Base-by-base conservation (phyloP, 2,113 vertebrate genomes). In the Chionis minor region DNA sequence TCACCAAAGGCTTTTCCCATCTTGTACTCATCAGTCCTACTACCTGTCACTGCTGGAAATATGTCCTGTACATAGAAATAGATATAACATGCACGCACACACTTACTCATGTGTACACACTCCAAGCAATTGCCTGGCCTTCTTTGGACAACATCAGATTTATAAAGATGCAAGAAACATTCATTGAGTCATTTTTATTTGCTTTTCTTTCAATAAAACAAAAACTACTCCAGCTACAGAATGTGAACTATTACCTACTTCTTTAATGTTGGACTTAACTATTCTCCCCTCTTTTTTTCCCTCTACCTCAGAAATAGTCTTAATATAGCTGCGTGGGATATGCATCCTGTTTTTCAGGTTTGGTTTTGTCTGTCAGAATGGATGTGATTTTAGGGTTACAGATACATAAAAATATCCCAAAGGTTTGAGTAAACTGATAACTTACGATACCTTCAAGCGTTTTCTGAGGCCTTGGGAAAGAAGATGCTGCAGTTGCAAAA, bases 11-110 rank as follows among this genome's bases (percentile, higher is more conserved):
- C 82, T 96, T 93, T 92, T 92, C 73, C 69, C 82, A 89, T 93
- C 79, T 93, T 97, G 72, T 88, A 78, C 82, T 91, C 91, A 96
- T 96, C 94, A 96, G 80, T 97, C 96, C 87, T 95, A 85, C 81
- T 90, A 95, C 84, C 71, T 91, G 80, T 78, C 13, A 4, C 54
- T 77, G 52, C 81, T 90, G 44, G 67, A 88, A 97, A 95, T 91
- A 85, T 42, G 20, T 51, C 45, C 63, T 91, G n/a, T 49, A 82
- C 73, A 14, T 51, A 88, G 44, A 87, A 97, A 92, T 10, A 97
- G 92, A 94, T 94, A 87, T 28, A 94, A 85, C 24, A 78, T 0
- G 2, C 65, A 74, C 8, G 62, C 56, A 71, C 33, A 40, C 49
- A 23, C 81, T 91, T 78, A 91, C 38, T 92, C 78, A 91, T 35